Base-by-base conservation (phyloP, 2,888 invertebrate species). In the Acronicta psi region DNA sequence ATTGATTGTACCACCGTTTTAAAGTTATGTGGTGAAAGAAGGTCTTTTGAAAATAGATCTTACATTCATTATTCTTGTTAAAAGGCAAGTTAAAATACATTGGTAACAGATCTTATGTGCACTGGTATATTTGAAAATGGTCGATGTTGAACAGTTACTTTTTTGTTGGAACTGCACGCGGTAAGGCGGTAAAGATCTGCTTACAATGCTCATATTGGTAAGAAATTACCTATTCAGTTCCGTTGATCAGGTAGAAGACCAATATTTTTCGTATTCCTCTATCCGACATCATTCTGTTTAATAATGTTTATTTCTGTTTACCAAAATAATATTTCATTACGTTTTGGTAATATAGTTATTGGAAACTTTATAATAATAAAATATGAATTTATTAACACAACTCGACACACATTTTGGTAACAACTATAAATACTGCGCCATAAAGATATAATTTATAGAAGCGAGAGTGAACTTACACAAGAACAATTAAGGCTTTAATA, bases 391-490 rank as follows among this genome's bases (percentile, higher is more conserved):
- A 34, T 42, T 16, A 51, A 50, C 38, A 36, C 65, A 68, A 34
- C 10, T 47, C 44, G 47, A 50, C 47, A 57, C 47, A 63, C 55
- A 64, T 44, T 70, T 71, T 52, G 47, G 18, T 34, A 61, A 45
- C 58, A 66, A 41, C 69, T 54, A 56, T 53, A 70, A 66, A 66
- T 66, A 68, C 43, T 18, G 29, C 63, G 43, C 55, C 18, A 73
- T 73, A 69, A 65, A 73, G 63, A 72, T 73, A 71, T 83, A 80
- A 84, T 83, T 84, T 75, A 82, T 76, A 69, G 58, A 69, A 80
- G 77, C 55, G 73, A 81, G 79, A 82, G 81, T 80, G 75, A 81
- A 85, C 80, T 87, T 85, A 77, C 86, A 85, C 85, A 86, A 85
- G 78, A 76, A 73, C 86, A 85, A 83, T 87, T 87, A 87, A 75